A percentile compares a stretch with the other conserved stretches of the same genome.
phyloP scores from a whole-genome alignment of 2,797 vertebrate genomes.

The Cryptoblepharus egeriae region DNA sequence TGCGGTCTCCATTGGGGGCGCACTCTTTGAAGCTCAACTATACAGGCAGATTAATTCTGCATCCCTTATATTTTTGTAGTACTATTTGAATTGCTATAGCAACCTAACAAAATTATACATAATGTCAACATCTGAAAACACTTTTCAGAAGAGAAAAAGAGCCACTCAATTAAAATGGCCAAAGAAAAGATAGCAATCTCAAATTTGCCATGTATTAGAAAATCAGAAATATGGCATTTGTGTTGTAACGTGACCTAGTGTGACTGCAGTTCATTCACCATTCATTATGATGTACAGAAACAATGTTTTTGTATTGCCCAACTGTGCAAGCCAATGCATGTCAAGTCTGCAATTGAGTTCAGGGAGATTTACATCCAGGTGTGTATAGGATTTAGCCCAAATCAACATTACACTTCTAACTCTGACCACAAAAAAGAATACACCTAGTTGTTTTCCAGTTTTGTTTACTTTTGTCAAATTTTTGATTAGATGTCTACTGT shows the following conservation, averaged over 20 bases:
- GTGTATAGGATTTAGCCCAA: too few species aligned
- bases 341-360: too few species aligned
- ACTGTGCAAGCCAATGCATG: too few species aligned
- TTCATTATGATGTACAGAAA: constrained; percentile 29
- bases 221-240: constrained; percentile 2
- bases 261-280: constrained; percentile 32
- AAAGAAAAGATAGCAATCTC: not conserved
- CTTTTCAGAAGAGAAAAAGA: constrained; percentile 44
- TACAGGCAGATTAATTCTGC: constrained; percentile 69
- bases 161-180: not conserved
- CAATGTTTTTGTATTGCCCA: not conserved
- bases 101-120: constrained; percentile 64
- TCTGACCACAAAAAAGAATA: not conserved
- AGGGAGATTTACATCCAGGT: too few species aligned
- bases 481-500: not conserved
- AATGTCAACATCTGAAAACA: constrained; percentile 44
- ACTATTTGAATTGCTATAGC: constrained; percentile 69
- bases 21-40: constrained; percentile 64
- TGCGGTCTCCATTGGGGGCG: constrained; percentile 60
- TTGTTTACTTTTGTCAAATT: not conserved
- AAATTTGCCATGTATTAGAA: not conserved
- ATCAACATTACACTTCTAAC: not conserved
- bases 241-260: not conserved
- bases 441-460: too few species aligned
- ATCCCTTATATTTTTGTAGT: constrained; percentile 61